Evolutionary conservation across 2,888 invertebrate species (phyloP), one percentile per base, ranked within the genome.

Genomic region (Branchipolynoe longqiensis): DNA sequence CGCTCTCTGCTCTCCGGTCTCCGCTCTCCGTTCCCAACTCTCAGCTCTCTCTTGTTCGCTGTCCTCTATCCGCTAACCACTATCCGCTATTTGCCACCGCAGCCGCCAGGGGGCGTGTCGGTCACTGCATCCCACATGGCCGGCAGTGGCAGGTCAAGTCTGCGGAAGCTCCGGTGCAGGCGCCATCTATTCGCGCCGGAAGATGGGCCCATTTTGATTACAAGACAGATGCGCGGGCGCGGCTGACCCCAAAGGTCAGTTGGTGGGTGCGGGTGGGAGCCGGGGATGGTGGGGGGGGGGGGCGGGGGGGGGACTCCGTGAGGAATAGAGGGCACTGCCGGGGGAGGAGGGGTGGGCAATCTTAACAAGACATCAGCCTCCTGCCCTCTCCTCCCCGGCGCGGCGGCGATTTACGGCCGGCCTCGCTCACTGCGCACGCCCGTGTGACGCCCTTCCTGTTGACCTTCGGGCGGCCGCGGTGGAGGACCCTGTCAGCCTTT

Each of bases 151-250:
- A 48, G 8, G 8, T 48, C 18, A 8, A 48, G 48, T 12, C 8
- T 8, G 48, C 48, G 8, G 18, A 48, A 33, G 36, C 69, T 31
- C 28, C 36, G 14, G 36, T 38, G 69, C 69, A 69, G 36, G 69
- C 69, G 69, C 69, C 14, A 69, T 12, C 36, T 69, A 33, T 69
- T 38, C 36, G 38, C 36, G 25, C 69, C 69, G 69, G 69, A 69
- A 69, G 69, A 8, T 33, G 38, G 36, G 38, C 38, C 69, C 18
- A 22, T n/a, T 36, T 38, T 69, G 69, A 69, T 69, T 69, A 69
- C 69, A 69, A 69, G 69, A 33, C 69, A 38, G 69, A 69, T 69
- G 62, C 31, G 31, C 62, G 22, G 69, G 69, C 69, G 69, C 69
- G 14, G 33, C 4, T 62, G n/a, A 62, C 62, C 69, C 33, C 69